Conservation (phyloP, 2,888 invertebrate species). For the Acleris holmiana region DNA sequence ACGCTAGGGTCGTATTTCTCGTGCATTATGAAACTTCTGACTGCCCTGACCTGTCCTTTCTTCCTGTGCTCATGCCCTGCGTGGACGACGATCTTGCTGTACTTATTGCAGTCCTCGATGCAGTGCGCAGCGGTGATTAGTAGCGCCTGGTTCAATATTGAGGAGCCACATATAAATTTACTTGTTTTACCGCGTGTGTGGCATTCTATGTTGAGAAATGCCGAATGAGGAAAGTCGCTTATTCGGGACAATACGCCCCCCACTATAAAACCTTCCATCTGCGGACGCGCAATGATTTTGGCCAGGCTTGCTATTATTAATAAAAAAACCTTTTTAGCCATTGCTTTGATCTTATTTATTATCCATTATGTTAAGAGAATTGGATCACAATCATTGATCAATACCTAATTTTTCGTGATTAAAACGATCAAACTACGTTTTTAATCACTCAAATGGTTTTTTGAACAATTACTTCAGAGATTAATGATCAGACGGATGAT, state of each 20-base stretch:
- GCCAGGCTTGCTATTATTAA: not conserved
- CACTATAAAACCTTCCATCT: constrained; percentile 4
- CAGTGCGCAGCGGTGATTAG: constrained; percentile 16
- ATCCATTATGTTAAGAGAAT: no score
- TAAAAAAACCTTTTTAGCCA: constrained; percentile 9
- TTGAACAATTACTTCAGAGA: no score
- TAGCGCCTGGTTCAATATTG: constrained; percentile 4
- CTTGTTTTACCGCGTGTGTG: not conserved
- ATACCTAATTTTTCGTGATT: no score
- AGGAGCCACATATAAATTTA: constrained; percentile 7
- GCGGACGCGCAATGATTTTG: not conserved
- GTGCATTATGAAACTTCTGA: not conserved
- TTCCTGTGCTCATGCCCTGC: not conserved
- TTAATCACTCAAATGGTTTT: no score
- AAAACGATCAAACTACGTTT: no score
- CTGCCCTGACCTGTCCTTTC: not conserved
- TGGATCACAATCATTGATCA: no score
- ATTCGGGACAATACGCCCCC: not conserved
- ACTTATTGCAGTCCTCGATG: not conserved
- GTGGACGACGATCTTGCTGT: not conserved
- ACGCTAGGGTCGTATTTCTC: not conserved
- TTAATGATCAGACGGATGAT: no score
- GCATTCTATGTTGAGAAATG: not conserved
- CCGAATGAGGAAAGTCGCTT: constrained; percentile 6
- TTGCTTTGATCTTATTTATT: not conserved